These are phyloP conservation scores for Dinocampus coccinellae DNA, from an alignment of 2,888 invertebrate genomes.

Conservation along the genomic window DNA sequence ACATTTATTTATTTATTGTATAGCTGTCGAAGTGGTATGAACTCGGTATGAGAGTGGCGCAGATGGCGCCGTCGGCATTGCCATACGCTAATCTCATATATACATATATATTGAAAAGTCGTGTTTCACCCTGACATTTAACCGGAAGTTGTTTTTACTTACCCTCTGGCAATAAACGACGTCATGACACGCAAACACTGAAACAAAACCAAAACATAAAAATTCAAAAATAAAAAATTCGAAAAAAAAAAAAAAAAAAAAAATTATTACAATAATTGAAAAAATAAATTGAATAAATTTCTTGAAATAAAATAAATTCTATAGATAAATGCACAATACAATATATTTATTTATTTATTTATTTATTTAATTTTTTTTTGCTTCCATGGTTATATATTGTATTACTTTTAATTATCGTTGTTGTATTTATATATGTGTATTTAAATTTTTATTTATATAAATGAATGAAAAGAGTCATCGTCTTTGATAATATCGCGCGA, in stretches of 20 bases:
- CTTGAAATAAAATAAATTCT: background rate
- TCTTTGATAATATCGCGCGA: slow-evolving; percentile 15
- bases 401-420: background rate
- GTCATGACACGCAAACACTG: slow-evolving; percentile 27
- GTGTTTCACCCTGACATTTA: slow-evolving; percentile 54
- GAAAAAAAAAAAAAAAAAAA: background rate
- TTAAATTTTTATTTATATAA: background rate
- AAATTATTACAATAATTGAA: background rate
- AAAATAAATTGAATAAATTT: background rate
- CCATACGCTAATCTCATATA: slow-evolving; percentile 37
- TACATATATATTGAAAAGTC: slow-evolving; percentile 62
- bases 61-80: slow-evolving; percentile 41
- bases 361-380: background rate
- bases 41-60: slow-evolving; percentile 22
- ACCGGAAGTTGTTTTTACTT: slow-evolving; percentile 59
- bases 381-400: background rate
- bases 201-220: slow-evolving; percentile 13
- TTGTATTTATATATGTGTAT: background rate
- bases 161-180: slow-evolving; percentile 21
- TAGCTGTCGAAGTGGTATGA: slow-evolving; percentile 52
- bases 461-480: slow-evolving; percentile 9
- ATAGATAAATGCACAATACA: too few relatives aligned
- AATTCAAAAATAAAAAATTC: background rate
- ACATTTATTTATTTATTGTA: slow-evolving; percentile 5
- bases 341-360: too few relatives aligned